Percentiles rank a stretch among this genome's conserved stretches.
Conservation (phyloP, 2,113 vertebrate genomes). For the Podiceps cristatus region DNA sequence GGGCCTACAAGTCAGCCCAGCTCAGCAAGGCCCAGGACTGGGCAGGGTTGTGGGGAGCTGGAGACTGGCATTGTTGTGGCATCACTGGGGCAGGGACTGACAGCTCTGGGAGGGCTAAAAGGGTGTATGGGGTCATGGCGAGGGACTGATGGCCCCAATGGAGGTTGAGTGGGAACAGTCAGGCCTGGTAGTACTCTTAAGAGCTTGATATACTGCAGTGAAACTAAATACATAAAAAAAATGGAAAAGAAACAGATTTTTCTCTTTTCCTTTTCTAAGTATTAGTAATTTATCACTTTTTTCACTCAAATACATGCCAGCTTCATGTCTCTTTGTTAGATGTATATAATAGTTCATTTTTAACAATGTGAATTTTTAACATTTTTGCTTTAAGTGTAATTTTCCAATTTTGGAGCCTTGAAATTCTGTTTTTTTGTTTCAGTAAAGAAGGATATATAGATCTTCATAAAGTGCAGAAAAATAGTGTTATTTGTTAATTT, state of each 20-base stretch:
- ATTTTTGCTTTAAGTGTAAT: neutral
- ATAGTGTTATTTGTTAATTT: neutral
- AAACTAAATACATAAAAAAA: no score
- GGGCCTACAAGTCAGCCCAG: no score
- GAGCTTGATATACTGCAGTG: neutral
- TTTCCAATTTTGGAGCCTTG: neutral
- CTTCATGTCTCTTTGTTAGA: neutral
- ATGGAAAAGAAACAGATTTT: no score
- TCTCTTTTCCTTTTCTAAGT: neutral
- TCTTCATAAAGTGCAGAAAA: neutral
- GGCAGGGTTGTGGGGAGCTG: neutral
- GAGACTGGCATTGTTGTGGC: accelerated
- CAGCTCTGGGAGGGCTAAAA: accelerated
- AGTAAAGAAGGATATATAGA: neutral
- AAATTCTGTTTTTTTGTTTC: neutral
- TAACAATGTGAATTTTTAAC: neutral
- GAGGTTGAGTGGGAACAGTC: neutral
- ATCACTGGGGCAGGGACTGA: neutral
- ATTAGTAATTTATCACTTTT: neutral
- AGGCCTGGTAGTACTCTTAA: neutral
- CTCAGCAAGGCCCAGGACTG: accelerated
- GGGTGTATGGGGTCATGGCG: accelerated
- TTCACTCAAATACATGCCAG: neutral
- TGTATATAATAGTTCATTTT: neutral
- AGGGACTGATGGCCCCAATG: accelerated